These are phyloP conservation scores for Tachysurus vachellii DNA, from an alignment of 2,113 vertebrate genomes.

Conservation along the genomic window DNA sequence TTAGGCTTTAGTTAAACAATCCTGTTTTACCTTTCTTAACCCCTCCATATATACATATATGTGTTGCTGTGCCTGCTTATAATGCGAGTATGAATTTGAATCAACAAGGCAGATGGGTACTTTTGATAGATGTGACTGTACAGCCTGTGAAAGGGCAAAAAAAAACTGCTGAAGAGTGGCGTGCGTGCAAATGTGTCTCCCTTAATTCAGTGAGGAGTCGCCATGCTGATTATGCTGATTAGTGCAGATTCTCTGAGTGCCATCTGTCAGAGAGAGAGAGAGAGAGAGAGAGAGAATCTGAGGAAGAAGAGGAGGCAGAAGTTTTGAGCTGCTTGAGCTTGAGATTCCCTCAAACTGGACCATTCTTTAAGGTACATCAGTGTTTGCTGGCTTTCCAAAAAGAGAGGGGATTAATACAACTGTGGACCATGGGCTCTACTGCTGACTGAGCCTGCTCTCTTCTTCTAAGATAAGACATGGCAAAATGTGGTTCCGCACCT, in stretches of 20 bases:
- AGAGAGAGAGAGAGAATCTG: neutral
- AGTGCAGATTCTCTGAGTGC: constrained; percentile 48
- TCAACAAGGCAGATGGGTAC: constrained; percentile 48
- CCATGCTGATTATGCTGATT: constrained; percentile 59
- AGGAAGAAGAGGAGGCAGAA: constrained; percentile 15
- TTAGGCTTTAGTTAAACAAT: neutral
- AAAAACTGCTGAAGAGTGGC: constrained; percentile 51
- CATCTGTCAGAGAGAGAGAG: constrained; percentile 43
- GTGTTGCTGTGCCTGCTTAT: neutral
- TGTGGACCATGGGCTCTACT: constrained; percentile 51
- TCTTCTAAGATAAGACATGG: constrained; percentile 64
- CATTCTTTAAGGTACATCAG: constrained; percentile 65
- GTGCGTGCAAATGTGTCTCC: constrained; percentile 53
- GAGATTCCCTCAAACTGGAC: constrained; percentile 37
- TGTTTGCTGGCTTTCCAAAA: constrained; percentile 47
- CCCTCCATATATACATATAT: neutral
- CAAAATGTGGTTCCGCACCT: constrained; percentile 59
- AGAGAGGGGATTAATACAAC: constrained; percentile 67
- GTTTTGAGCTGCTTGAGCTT: constrained; percentile 24
- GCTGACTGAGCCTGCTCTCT: constrained; percentile 45
- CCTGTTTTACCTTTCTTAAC: neutral
- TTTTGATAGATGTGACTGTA: constrained; percentile 46
- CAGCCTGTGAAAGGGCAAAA: constrained; percentile 43
- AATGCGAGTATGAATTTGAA: constrained; percentile 46
- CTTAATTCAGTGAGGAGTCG: constrained; percentile 45